phyloP scores from a whole-genome alignment of 2,888 invertebrate species.

The Cyaniris semiargus region DNA sequence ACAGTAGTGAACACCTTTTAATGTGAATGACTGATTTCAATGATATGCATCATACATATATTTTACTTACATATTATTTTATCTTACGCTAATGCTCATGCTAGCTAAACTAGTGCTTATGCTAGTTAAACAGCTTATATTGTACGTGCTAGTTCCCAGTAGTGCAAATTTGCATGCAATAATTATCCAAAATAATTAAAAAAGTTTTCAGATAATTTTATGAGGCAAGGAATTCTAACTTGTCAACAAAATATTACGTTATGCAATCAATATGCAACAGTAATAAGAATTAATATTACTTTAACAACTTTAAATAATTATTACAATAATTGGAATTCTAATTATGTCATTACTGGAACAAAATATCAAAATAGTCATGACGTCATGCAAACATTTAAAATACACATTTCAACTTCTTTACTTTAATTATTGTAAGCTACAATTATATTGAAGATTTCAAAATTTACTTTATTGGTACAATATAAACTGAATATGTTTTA shows the following conservation, averaged over 20 bases:
- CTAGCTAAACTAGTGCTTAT: too few relatives aligned
- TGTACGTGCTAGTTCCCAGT: neutral
- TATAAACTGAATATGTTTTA: too few relatives aligned
- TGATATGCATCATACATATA: constrained; percentile 47
- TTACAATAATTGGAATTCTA: neutral
- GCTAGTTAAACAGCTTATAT: neutral
- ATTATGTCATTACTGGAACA: neutral
- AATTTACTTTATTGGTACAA: too few relatives aligned
- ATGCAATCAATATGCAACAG: neutral
- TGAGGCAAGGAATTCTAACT: constrained; percentile 18
- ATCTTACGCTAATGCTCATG: constrained; percentile 40
- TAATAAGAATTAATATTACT: neutral
- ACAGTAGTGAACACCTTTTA: constrained; percentile 48
- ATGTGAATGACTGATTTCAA: constrained; percentile 64
- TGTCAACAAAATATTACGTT: neutral
- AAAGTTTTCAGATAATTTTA: neutral
- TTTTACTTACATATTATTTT: too few relatives aligned
- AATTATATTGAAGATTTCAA: too few relatives aligned
- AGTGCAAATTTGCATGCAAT: constrained; percentile 13
- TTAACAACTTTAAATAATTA: neutral
- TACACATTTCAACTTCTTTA: neutral
- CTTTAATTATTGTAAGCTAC: neutral
- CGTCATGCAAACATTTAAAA: constrained; percentile 11
- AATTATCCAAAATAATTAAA: neutral
- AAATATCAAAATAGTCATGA: neutral